Evolutionary conservation across 2,113 vertebrate species (phyloP).

Genomic region (Gambusia affinis): DNA sequence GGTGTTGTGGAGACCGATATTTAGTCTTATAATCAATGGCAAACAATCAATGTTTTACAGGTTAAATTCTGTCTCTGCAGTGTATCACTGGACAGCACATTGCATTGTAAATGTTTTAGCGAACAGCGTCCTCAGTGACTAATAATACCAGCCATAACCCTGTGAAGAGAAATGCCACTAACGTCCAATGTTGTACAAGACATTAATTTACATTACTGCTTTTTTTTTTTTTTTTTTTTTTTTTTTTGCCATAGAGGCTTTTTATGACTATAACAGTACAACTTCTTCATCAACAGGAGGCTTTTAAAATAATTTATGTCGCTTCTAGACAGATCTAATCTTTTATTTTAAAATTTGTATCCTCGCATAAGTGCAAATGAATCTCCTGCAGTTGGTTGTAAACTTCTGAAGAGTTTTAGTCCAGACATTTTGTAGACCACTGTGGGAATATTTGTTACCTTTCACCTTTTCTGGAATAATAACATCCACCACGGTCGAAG

Average conservation of each 20-base stretch:
- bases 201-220: constrained; percentile 64
- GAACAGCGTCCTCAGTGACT: constrained; percentile 33
- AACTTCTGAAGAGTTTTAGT: constrained; percentile 71
- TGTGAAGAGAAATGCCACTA: constrained; percentile 24
- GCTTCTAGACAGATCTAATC: constrained; percentile 65
- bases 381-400: constrained; percentile 67
- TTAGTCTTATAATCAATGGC: background rate
- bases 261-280: constrained; percentile 69
- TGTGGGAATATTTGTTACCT: constrained; percentile 62
- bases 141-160: constrained; percentile 36
- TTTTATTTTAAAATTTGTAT: constrained; percentile 44
- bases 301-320: constrained; percentile 83
- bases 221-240: constrained; percentile 42
- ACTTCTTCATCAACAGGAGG: constrained; percentile 79
- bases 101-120: constrained; percentile 43
- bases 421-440: constrained; percentile 60
- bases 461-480: constrained; percentile 14
- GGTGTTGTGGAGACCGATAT: constrained; percentile 35
- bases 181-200: constrained; percentile 56
- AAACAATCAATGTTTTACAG: constrained; percentile 22
- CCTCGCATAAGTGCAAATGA: constrained; percentile 55
- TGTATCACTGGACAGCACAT: constrained; percentile 51
- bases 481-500: background rate
- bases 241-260: constrained; percentile 51
- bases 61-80: constrained; percentile 21